Base-by-base conservation (phyloP, 92 coral and sea anemone species). In the Phenganax marumi region DNA sequence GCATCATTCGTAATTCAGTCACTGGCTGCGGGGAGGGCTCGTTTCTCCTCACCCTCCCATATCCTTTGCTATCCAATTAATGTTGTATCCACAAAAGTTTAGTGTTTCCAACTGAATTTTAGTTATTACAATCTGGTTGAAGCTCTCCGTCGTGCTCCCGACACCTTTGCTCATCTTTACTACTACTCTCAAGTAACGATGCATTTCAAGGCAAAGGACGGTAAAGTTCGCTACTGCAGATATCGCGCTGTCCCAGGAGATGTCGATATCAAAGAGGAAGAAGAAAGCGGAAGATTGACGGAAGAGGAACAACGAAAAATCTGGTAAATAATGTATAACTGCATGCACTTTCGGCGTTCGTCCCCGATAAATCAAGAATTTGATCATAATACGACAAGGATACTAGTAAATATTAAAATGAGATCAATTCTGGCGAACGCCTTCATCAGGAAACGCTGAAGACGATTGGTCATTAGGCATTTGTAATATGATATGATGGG, bases 301-400 rank as follows among this genome's bases (percentile, higher is more conserved):
- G 95, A 91, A 68, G 85, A 72, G 55, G 89, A 91, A 65, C 95
- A 91, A 82, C 75, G 95, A 49, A 86, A 87, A 25, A 80, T 90
- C 26, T 91, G 95, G 95, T 86, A 47, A 91, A 87, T 73, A 50
- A 12, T 58, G 7, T 23, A 58, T 23, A 7, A 33, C 43, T 33
- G 43, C 43, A 33, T 33, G 43, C 43, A 33, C 3, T 2, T 33
- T 33, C 43, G 43, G 43, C 43, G 43, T 33, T 33, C 5, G 43
- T 33, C 43, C 5, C 43, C 2, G 43, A 33, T 33, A 33, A 33
- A 33, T 33, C 43, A 5, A 33, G 43, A 33, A 33, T 33, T 33
- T 33, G 43, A 33, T 33, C 5, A 33, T 33, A 33, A 33, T 33
- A 33, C 5, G 43, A 33, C 2, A 5, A 33, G 43, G 43, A 5